phyloP scores from a whole-genome alignment of 53 echinoderm and acorn worm genomes.

The Hippasteria phrygiana region DNA sequence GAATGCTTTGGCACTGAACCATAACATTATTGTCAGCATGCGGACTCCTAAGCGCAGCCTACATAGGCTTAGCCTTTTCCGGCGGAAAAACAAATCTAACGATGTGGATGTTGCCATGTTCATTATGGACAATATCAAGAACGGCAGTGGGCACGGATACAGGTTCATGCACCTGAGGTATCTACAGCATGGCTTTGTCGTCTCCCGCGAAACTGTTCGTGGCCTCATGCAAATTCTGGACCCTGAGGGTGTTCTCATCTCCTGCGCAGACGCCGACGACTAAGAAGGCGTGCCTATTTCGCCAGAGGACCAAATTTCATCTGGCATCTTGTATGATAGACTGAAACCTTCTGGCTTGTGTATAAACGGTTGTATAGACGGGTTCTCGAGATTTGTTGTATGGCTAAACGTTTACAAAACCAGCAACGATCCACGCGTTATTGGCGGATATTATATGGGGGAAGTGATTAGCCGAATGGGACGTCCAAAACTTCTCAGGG shows the following conservation, averaged over 20 bases:
- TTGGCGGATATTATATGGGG: slow-evolving; percentile 49
- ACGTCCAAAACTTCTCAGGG: slow-evolving; percentile 19
- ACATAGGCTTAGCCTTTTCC: slow-evolving; percentile 36
- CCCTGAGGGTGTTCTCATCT: slow-evolving; percentile 58
- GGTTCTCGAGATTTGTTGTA: slow-evolving; percentile 37
- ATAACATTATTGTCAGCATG: slow-evolving; percentile 56
- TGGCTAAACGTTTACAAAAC: slow-evolving; percentile 33
- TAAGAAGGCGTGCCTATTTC: slow-evolving; percentile 50
- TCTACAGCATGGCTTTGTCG: slow-evolving; percentile 51
- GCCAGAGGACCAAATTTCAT: slow-evolving; percentile 64
- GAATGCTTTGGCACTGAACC: slow-evolving; percentile 37
- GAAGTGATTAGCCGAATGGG: slow-evolving; percentile 2
- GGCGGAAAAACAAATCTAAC: slow-evolving; percentile 64
- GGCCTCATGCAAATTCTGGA: slow-evolving; percentile 35
- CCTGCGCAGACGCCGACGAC: slow-evolving; percentile 56
- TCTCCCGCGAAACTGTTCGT: slow-evolving; percentile 70
- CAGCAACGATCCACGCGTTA: slow-evolving; percentile 39
- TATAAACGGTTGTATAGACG: slow-evolving; percentile 71
- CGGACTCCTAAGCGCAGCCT: slow-evolving; percentile 49
- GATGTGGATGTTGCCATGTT: slow-evolving; percentile 57
- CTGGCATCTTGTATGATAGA: slow-evolving; percentile 73
- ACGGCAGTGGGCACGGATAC: slow-evolving; percentile 72
- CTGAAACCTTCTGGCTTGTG: slow-evolving; percentile 63
- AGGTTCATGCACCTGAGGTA: slow-evolving; percentile 70
- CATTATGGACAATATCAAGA: slow-evolving; percentile 56